Evolutionary conservation across 2,888 invertebrate genomes (phyloP), one percentile per base, ranked within the genome.

Genomic region (Stenoptilia bipunctidactyla): DNA sequence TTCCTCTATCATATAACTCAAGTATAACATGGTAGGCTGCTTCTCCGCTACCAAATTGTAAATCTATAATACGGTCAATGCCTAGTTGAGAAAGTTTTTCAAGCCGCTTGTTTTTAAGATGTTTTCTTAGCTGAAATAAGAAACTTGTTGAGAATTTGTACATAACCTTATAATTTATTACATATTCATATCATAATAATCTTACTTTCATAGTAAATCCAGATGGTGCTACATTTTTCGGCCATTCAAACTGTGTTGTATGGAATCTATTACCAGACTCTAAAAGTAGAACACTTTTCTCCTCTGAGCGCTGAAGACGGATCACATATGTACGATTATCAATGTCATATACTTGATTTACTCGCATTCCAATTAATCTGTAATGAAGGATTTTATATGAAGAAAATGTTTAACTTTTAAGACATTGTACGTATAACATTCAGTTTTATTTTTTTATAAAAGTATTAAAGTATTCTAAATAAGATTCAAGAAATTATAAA

Each of bases 291-390:
- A 97, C 89, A 39, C 87, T 87, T 80, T 99, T 99, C 56, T 93
- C 90, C 61, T 97, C 96, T 0, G 91, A 90, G 45, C 92, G 88
- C 66, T 92, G 93, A 27, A 95, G 77, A 37, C 92, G 90, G 49
- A 99, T 93, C 34, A 99, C 87, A 71, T 98, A 99, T 0, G 97
- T 97, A 66, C 94, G 96, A 70, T 92, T 93, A 75, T 99, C 98
- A 52, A 99, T 92, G 68, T 99, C 98, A 72, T 99, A 99, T 27
- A 99, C 90, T 83, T 99, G 98, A 68, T 94, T 93, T 2, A 99
- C 96, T 56, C 98, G 87, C 90, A 96, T 91, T 30, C 98, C 97
- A 56, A 95, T 80, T 42, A 93, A 83, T 53, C 95, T 94, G 61
- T 27, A 54, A 54, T 41, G n/a, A 30, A 30, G 4, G 30, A 2